Conservation (phyloP, 2,888 invertebrate species). For the Calameuta pallipes region DNA sequence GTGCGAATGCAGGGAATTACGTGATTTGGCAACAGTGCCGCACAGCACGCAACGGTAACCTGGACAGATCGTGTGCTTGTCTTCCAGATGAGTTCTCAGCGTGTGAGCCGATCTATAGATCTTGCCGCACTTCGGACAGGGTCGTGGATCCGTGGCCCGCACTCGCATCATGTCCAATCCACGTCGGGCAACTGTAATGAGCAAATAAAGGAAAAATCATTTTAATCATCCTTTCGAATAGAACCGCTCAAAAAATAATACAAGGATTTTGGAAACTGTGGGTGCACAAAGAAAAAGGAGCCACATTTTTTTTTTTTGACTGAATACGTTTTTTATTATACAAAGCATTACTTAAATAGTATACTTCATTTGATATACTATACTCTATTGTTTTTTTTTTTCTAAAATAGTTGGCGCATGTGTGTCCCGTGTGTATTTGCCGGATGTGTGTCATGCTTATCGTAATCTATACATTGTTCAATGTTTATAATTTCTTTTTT, state of each 20-base stretch:
- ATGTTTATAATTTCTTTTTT: constrained; percentile 4
- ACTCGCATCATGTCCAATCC: constrained; percentile 88
- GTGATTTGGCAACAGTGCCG: constrained; percentile 92
- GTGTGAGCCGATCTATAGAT: constrained; percentile 94
- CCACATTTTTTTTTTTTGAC: constrained; percentile 24
- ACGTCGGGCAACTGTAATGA: constrained; percentile 75
- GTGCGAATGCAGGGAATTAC: constrained; percentile 92
- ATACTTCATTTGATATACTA: constrained; percentile 37
- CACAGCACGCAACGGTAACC: constrained; percentile 92
- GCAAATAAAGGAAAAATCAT: constrained; percentile 29
- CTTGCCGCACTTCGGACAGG: constrained; percentile 93
- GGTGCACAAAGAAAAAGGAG: constrained; percentile 14
- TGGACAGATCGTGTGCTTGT: constrained; percentile 93
- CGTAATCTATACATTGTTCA: constrained; percentile 49
- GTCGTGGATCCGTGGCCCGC: constrained; percentile 90
- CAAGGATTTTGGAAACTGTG: constrained; percentile 17
- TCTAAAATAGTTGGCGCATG: constrained; percentile 55
- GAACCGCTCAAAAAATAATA: constrained; percentile 35
- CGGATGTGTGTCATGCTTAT: neutral
- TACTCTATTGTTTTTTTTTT: constrained; percentile 29
- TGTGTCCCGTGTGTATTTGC: constrained; percentile 7
- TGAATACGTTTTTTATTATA: constrained; percentile 62
- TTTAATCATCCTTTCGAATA: neutral
- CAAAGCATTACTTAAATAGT: constrained; percentile 66
- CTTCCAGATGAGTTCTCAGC: constrained; percentile 89